These are phyloP conservation scores for Pempheris klunzingeri DNA, from an alignment of 2,797 vertebrate species.

Conservation along the genomic window DNA sequence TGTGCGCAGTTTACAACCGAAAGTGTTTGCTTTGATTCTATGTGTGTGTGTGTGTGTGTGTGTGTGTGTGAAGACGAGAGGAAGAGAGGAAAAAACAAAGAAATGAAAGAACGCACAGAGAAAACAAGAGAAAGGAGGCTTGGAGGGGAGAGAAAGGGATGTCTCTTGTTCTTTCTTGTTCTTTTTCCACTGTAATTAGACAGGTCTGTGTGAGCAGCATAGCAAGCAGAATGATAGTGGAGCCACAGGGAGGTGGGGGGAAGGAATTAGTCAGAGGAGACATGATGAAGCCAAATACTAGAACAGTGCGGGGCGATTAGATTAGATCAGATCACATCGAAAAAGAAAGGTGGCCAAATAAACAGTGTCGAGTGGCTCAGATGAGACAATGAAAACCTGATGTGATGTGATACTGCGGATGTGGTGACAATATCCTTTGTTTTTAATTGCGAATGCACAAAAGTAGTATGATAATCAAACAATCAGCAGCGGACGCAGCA, in stretches of 20 bases:
- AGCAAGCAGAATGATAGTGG: constrained; percentile 70
- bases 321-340: constrained; percentile 59
- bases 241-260: constrained; percentile 42
- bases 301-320: constrained; percentile 55
- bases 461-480: constrained; percentile 49
- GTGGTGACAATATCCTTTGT: constrained; percentile 28
- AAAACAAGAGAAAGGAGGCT: constrained; percentile 30
- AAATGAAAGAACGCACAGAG: constrained; percentile 39
- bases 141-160: constrained; percentile 38
- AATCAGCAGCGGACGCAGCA: constrained; percentile 46
- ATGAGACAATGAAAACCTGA: constrained; percentile 52
- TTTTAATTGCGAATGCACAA: constrained; percentile 56
- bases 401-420: constrained; percentile 32
- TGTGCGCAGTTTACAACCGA: constrained; percentile 37
- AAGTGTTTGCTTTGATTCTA: constrained; percentile 41
- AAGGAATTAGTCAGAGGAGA: constrained; percentile 47
- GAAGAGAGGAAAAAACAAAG: constrained; percentile 9
- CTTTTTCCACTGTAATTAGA: constrained; percentile 74
- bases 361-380: constrained; percentile 48
- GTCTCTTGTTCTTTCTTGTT: constrained; percentile 62
- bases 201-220: constrained; percentile 76
- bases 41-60: constrained; percentile 20
- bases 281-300: constrained; percentile 67
- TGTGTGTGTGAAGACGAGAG: constrained; percentile 11
- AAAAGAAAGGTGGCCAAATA: constrained; percentile 55